phyloP scores from a whole-genome alignment of 2,888 invertebrate genomes.

The Spilosoma lubricipeda region DNA sequence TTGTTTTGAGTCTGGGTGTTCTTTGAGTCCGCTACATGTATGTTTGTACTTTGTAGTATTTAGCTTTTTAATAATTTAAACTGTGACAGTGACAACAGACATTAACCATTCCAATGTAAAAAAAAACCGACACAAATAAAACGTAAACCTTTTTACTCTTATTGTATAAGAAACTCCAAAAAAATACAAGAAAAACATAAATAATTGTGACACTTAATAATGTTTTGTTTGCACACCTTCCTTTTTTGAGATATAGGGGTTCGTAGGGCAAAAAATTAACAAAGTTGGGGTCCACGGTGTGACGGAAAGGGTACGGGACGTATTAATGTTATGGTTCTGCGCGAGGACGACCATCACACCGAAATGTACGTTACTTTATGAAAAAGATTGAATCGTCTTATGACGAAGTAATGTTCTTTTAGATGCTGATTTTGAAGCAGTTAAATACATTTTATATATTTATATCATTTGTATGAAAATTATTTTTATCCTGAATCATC shows the following conservation, averaged over 20 bases:
- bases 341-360: constrained; percentile 43
- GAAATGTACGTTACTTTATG: constrained; percentile 6
- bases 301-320: constrained; percentile 42
- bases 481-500: no score
- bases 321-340: constrained; percentile 51
- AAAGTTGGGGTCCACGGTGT: constrained; percentile 53
- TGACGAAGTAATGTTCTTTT: no score
- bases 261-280: constrained; percentile 55
- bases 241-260: constrained; percentile 39
- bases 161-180: neutral
- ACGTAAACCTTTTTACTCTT: neutral
- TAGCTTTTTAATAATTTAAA: no score
- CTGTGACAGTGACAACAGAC: no score
- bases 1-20: no score
- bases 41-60: no score
- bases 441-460: neutral
- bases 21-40: no score
- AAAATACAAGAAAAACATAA: constrained; percentile 12
- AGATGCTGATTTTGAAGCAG: neutral
- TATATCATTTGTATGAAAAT: no score
- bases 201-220: constrained; percentile 40
- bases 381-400: neutral
- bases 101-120: neutral
- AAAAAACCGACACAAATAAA: neutral
- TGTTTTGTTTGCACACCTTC: constrained; percentile 37